Evolutionary conservation across 2,888 invertebrate genomes (phyloP).

Genomic region (Clepsis dumicolana): DNA sequence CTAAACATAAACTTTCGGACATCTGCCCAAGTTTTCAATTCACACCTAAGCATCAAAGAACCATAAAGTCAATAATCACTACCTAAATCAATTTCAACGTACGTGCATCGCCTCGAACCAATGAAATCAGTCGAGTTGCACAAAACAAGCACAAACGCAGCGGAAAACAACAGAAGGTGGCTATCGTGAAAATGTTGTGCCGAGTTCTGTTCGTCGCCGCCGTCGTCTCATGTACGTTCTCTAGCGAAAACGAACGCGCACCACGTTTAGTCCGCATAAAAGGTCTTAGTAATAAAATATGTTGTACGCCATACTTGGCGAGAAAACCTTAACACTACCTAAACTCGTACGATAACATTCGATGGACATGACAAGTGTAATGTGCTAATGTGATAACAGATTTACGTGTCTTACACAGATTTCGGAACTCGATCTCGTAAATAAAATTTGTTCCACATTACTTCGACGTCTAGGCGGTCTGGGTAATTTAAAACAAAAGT

Average conservation of each 20-base stretch:
- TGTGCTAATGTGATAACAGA: no score
- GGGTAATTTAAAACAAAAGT: no score
- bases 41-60: neutral
- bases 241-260: conserved; percentile 61
- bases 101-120: conserved; percentile 16
- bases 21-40: neutral
- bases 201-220: conserved; percentile 66
- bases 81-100: conserved; percentile 10
- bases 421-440: no score
- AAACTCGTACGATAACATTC: no score
- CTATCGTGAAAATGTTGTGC: conserved; percentile 66
- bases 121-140: conserved; percentile 19
- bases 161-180: conserved; percentile 50
- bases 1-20: neutral
- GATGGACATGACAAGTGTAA: no score
- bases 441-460: no score
- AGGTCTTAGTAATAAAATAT: conserved; percentile 71
- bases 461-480: no score
- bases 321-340: neutral
- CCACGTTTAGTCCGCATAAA: conserved; percentile 73
- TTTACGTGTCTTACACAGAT: no score
- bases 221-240: conserved; percentile 80
- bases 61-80: neutral
- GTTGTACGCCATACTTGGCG: conserved; percentile 42
- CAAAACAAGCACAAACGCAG: conserved; percentile 30